phyloP scores from a whole-genome alignment of 2,888 invertebrate genomes.

The Leptopilina syphax region DNA sequence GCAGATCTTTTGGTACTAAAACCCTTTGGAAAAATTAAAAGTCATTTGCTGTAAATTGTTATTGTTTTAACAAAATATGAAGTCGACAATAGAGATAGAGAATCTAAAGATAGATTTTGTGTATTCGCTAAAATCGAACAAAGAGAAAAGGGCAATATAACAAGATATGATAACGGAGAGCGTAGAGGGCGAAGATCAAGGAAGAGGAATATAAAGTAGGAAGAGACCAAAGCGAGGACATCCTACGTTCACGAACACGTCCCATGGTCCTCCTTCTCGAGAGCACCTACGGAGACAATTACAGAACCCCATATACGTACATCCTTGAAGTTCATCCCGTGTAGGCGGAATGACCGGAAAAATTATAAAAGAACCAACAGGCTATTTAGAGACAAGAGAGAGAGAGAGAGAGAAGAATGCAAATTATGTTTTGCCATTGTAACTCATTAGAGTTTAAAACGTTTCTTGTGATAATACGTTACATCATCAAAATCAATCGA shows the following conservation, averaged over 20 bases:
- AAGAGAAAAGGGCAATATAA: slow-evolving; percentile 23
- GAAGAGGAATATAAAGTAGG: slow-evolving; percentile 37
- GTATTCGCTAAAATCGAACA: too few relatives aligned
- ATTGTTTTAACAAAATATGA: too few relatives aligned
- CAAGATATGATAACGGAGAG: slow-evolving; percentile 38
- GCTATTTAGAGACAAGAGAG: background rate
- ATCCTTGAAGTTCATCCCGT: slow-evolving; percentile 67
- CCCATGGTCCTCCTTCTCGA: slow-evolving; percentile 46
- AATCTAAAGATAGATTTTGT: too few relatives aligned
- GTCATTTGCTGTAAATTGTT: too few relatives aligned
- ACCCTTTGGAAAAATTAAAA: too few relatives aligned
- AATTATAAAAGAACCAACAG: slow-evolving; percentile 35
- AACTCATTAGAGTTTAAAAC: slow-evolving; percentile 30
- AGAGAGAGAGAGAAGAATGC: background rate
- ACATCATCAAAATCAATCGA: slow-evolving; percentile 30
- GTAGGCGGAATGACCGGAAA: slow-evolving; percentile 52
- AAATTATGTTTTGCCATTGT: slow-evolving; percentile 34
- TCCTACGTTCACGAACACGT: slow-evolving; percentile 49
- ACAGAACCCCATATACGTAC: slow-evolving; percentile 73
- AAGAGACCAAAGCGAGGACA: slow-evolving; percentile 50
- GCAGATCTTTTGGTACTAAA: too few relatives aligned
- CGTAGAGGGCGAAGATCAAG: slow-evolving; percentile 41
- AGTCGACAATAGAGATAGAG: too few relatives aligned
- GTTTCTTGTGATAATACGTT: slow-evolving; percentile 2
- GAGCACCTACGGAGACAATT: slow-evolving; percentile 63